Evolutionary conservation across 1,140 invertebrate genomes (phyloP).

Genomic region (Drosophila elegans): DNA sequence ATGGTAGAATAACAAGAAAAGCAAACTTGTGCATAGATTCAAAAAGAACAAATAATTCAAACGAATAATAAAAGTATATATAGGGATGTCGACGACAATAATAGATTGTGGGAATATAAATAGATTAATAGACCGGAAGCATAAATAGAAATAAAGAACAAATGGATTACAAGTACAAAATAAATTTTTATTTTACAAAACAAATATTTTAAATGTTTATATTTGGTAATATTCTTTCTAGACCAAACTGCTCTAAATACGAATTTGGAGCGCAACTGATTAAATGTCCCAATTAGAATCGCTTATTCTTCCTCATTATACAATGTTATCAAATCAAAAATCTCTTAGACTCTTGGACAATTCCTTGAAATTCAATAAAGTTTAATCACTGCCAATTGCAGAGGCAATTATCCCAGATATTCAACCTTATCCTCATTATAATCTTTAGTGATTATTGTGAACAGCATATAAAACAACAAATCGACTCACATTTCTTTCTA

Average conservation of each 20-base stretch:
- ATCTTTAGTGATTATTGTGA: conserved; percentile 1
- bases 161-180: neutral
- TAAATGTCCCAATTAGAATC: neutral
- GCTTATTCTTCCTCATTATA: neutral
- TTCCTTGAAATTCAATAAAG: conserved; percentile 8
- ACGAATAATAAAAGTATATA: neutral
- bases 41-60: neutral
- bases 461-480: neutral
- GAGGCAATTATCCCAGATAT: neutral
- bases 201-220: too few relatives aligned
- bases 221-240: neutral
- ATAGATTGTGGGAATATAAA: neutral
- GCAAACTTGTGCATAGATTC: neutral
- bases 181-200: neutral
- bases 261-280: neutral
- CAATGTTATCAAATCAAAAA: neutral
- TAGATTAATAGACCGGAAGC: conserved; percentile 14
- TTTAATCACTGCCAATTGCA: neutral
- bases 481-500: neutral
- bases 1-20: neutral
- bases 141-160: neutral
- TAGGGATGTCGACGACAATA: neutral
- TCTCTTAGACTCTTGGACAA: neutral
- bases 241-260: neutral
- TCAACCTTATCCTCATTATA: neutral